Conservation (phyloP, 2,888 invertebrate species). For the Thalpophila matura region DNA sequence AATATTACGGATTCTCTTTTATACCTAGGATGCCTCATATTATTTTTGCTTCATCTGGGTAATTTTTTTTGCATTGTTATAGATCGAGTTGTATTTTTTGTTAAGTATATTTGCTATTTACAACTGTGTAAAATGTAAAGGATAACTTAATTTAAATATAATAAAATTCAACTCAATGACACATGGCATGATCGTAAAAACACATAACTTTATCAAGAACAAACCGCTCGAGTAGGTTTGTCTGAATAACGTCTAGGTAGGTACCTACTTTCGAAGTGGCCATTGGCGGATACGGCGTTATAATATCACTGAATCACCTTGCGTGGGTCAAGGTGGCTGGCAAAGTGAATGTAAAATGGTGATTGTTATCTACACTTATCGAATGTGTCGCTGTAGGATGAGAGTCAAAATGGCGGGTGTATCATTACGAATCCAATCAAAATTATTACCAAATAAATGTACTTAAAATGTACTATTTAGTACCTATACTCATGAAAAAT, state of each 20-base stretch:
- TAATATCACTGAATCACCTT: conserved; percentile 88
- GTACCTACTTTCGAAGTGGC: conserved; percentile 86
- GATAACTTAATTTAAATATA: conserved; percentile 39
- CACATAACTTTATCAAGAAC: conserved; percentile 43
- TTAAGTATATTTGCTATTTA: background rate
- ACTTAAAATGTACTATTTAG: too few species aligned
- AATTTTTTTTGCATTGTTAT: background rate
- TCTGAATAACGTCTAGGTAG: conserved; percentile 77
- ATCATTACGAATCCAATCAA: too few species aligned
- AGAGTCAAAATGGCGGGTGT: too few species aligned
- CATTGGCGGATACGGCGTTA: conserved; percentile 84
- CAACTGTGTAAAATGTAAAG: too few species aligned
- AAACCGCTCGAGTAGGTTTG: conserved; percentile 71
- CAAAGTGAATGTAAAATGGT: conserved; percentile 86
- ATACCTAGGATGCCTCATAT: too few species aligned
- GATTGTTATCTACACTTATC: conserved; percentile 77
- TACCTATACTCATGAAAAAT: too few species aligned
- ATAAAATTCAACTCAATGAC: conserved; percentile 28
- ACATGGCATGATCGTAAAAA: conserved; percentile 40
- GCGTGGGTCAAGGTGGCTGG: conserved; percentile 86
- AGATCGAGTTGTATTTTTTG: background rate
- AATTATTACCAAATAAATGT: too few species aligned
- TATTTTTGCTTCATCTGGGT: background rate
- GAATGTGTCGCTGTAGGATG: conserved; percentile 63
- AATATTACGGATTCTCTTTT: background rate